A percentile compares a stretch with the other conserved stretches of the same genome.
Conservation (phyloP, 2,113 vertebrate genomes). For the Burhinus oedicnemus region DNA sequence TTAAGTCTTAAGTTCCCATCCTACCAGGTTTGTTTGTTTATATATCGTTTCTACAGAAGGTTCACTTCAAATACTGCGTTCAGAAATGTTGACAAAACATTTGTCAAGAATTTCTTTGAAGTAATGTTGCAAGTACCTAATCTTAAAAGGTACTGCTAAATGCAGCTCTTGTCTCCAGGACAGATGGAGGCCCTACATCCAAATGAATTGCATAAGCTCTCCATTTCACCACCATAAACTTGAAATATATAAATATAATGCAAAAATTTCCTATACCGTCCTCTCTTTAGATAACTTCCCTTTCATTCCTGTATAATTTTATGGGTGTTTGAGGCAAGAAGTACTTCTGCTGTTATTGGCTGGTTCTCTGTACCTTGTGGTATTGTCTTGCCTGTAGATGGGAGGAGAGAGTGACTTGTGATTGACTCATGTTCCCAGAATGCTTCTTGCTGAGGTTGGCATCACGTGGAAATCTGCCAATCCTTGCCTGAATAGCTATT, state of each 20-base stretch:
- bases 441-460: not conserved
- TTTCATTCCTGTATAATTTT: not conserved
- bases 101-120: conserved; percentile 29
- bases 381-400: not conserved
- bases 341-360: not conserved
- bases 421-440: not conserved
- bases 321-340: not conserved
- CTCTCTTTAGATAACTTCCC: not conserved
- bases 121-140: not conserved
- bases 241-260: not conserved
- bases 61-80: not conserved
- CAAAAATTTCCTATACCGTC: not conserved
- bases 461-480: rapidly evolving
- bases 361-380: not conserved
- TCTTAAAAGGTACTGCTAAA: not conserved
- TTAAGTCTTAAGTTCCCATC: not conserved
- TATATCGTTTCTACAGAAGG: not conserved
- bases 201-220: not conserved
- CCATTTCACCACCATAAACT: not conserved
- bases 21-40: not conserved
- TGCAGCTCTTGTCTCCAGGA: not conserved
- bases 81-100: conserved; percentile 34
- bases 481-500: not conserved
- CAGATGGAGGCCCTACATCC: not conserved
- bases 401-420: not conserved